Conservation (phyloP, 2,797 vertebrate genomes). For the Aldrovandia affinis region DNA sequence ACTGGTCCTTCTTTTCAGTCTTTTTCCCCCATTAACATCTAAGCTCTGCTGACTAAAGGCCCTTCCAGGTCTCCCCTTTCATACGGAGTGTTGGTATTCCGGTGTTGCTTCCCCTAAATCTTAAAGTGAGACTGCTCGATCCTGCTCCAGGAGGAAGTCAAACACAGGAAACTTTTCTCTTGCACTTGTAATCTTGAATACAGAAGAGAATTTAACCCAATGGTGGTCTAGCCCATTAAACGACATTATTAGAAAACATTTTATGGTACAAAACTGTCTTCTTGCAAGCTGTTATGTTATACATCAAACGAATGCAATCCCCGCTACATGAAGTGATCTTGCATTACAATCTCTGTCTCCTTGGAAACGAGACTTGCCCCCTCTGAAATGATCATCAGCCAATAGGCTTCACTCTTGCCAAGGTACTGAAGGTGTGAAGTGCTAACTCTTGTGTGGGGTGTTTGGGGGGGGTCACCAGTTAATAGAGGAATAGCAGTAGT, state of each 20-base stretch:
- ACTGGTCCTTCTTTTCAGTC: slow-evolving; percentile 32
- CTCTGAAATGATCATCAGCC: slow-evolving; percentile 1
- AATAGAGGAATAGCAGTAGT: no score
- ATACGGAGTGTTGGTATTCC: slow-evolving; percentile 52
- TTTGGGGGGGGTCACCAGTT: no score
- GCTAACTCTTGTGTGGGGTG: not conserved
- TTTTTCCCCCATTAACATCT: slow-evolving; percentile 40
- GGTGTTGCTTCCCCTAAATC: slow-evolving; percentile 30
- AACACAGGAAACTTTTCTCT: slow-evolving; percentile 42
- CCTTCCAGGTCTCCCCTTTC: slow-evolving; percentile 48
- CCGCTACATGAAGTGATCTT: not conserved
- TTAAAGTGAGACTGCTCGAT: slow-evolving; percentile 28
- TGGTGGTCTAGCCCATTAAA: not conserved
- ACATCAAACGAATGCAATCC: not conserved
- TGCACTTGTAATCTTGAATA: slow-evolving; percentile 36
- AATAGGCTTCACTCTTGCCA: not conserved
- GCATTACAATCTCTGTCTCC: not conserved
- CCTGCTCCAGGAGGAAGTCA: slow-evolving; percentile 26
- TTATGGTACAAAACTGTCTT: not conserved
- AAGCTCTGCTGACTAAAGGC: slow-evolving; percentile 37
- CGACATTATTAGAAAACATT: not conserved
- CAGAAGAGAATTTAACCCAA: not conserved
- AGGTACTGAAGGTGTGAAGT: not conserved
- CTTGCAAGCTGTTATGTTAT: not conserved
- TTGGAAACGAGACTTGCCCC: not conserved